Evolutionary conservation across 2,797 vertebrate genomes (phyloP).

Genomic region (Micrastur ruficollis): DNA sequence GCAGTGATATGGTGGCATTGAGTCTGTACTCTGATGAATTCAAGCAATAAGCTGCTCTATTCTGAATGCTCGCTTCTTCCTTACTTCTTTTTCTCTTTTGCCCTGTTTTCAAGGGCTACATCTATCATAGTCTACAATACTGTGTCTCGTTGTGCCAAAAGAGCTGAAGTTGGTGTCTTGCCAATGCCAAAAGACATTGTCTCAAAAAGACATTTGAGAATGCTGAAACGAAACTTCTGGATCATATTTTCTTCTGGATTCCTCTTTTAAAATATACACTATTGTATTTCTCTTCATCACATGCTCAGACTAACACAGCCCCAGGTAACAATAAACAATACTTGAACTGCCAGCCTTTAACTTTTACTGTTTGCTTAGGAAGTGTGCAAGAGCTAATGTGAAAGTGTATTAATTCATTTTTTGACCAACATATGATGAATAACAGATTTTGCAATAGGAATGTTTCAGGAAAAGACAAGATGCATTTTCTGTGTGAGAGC

Average conservation of each 20-base stretch:
- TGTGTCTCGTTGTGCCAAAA: background rate
- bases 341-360: background rate
- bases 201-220: background rate
- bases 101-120: background rate
- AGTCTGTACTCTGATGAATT: constrained; percentile 7
- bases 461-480: background rate
- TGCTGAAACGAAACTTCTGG: background rate
- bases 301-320: background rate
- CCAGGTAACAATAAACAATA: background rate
- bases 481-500: background rate
- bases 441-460: constrained; percentile 13
- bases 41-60: background rate
- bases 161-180: background rate
- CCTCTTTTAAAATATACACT: background rate
- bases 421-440: background rate
- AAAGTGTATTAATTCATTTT: background rate
- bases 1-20: background rate
- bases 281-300: constrained; percentile 15
- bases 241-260: background rate
- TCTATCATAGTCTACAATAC: background rate
- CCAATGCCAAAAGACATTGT: background rate
- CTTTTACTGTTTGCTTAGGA: constrained; percentile 12
- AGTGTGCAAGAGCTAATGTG: background rate
- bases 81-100: background rate
- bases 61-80: background rate